Percentiles rank a stretch among this genome's conserved stretches.
These are phyloP conservation scores for Corvus hawaiiensis DNA, from an alignment of 2,113 vertebrate species.

Conservation along the genomic window DNA sequence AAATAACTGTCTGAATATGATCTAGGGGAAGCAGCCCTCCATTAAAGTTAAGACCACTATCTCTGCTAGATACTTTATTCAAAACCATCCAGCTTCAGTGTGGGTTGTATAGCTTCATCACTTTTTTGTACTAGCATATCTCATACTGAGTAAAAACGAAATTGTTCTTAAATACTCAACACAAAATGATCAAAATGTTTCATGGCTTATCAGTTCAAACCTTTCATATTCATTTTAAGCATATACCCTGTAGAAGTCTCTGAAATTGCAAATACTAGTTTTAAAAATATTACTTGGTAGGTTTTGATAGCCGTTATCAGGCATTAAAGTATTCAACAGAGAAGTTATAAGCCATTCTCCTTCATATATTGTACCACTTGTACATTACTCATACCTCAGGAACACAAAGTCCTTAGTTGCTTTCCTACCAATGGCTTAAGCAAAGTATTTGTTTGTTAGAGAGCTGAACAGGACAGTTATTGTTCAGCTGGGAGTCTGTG, in stretches of 20 bases:
- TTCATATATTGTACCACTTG: neutral
- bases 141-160: neutral
- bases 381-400: neutral
- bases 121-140: neutral
- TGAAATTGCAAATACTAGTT: neutral
- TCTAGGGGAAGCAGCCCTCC: constrained; percentile 3
- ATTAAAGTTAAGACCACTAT: constrained; percentile 1
- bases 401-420: neutral
- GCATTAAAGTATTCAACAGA: neutral
- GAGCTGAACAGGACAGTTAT: neutral
- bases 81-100: constrained; percentile 14
- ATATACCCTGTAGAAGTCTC: neutral
- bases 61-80: constrained; percentile 19
- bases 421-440: neutral
- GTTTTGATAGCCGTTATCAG: neutral
- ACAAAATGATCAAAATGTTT: neutral
- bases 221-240: neutral
- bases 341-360: neutral
- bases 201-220: neutral
- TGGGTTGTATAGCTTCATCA: neutral
- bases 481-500: neutral
- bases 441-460: neutral
- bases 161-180: neutral
- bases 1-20: constrained; percentile 28
- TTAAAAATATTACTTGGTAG: neutral